Conservation (phyloP, 2,113 vertebrate genomes). For the Tretioscincus oriximinensis region DNA sequence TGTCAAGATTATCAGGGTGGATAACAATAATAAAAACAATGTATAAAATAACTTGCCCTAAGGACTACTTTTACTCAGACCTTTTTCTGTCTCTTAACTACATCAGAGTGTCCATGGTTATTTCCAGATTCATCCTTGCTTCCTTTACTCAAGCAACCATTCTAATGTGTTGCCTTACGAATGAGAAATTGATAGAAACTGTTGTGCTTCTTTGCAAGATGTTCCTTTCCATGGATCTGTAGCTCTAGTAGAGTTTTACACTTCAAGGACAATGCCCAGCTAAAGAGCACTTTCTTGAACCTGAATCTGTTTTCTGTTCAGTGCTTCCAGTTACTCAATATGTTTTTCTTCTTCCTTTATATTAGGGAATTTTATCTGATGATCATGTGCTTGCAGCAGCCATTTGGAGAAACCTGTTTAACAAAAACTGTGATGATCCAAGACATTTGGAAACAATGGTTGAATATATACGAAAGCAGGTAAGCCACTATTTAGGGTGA, state of each 20-base stretch:
- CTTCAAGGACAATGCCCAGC: not conserved
- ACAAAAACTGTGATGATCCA: constrained; percentile 88
- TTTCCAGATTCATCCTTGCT: not conserved
- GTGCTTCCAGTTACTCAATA: not conserved
- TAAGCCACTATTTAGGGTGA: constrained; percentile 11
- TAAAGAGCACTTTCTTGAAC: not conserved
- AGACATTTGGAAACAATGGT: constrained; percentile 89
- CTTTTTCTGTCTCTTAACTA: not conserved
- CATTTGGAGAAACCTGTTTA: constrained; percentile 95
- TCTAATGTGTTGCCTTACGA: not conserved
- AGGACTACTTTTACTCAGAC: not conserved
- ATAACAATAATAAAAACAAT: too few relatives aligned
- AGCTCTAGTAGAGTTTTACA: not conserved
- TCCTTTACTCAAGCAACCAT: not conserved
- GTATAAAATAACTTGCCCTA: not conserved
- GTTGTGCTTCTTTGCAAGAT: too few relatives aligned
- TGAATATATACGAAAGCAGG: constrained; percentile 98
- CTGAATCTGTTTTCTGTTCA: not conserved
- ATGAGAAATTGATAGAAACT: too few relatives aligned
- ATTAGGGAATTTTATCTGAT: constrained; percentile 90
- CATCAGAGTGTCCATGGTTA: not conserved
- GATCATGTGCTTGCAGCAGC: constrained; percentile 89
- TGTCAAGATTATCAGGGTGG: too few relatives aligned
- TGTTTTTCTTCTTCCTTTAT: not conserved
- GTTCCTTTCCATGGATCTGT: not conserved